A percentile compares a stretch with the other conserved stretches of the same genome.
Conservation (phyloP, 2,797 vertebrate species). For the Danio kyathit region DNA sequence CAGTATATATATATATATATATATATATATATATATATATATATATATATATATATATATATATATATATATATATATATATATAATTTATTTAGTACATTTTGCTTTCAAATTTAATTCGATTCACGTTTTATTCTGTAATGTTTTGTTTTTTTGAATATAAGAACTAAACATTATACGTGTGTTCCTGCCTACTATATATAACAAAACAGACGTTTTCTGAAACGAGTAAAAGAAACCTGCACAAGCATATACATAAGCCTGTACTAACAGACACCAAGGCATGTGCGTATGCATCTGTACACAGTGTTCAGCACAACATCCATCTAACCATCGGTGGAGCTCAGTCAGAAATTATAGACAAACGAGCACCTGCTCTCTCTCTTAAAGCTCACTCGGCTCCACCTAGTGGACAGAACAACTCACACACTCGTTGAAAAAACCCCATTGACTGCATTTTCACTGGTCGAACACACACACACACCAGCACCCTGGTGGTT, state of each 20-base stretch:
- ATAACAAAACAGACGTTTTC: no score
- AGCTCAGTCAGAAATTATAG: conserved; percentile 32
- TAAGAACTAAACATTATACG: neutral
- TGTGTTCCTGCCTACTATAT: no score
- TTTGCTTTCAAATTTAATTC: no score
- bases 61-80: no score
- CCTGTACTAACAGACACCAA: neutral
- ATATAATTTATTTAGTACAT: no score
- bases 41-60: no score
- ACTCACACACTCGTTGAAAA: neutral
- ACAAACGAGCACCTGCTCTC: conserved; percentile 54
- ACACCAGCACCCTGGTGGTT: conserved; percentile 66
- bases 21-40: no score
- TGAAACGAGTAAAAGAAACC: neutral
- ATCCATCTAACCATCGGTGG: conserved; percentile 20
- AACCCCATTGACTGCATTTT: conserved; percentile 24
- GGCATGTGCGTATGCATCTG: neutral
- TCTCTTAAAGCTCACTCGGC: conserved; percentile 53
- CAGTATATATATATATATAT: no score
- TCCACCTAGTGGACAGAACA: conserved; percentile 72
- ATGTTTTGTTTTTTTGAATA: no score
- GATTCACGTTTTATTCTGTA: no score
- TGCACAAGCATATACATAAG: neutral
- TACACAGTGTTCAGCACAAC: conserved; percentile 17
- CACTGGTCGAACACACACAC: conserved; percentile 57